Base-by-base conservation (phyloP, 1,140 invertebrate species). In the Aphis gossypii region DNA sequence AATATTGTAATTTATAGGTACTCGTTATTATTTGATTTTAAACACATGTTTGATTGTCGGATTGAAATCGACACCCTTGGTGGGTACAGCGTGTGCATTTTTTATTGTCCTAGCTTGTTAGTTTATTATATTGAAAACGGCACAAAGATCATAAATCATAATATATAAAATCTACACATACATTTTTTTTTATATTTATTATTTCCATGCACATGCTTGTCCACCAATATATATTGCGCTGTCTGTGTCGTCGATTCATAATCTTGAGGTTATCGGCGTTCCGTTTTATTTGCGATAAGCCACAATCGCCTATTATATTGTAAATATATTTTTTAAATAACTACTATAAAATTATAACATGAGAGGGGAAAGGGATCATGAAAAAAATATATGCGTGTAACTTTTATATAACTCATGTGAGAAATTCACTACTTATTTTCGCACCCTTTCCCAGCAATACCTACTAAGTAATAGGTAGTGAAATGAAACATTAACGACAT, bases 191-290 rank as follows among this genome's bases (percentile, higher is more conserved):
- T 88, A 23, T 38, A 23, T 20, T 23, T 88, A 38, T 88, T 88
- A 54, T 88, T 51, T 25, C 87, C 14, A 41, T 48, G 20, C 18
- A n/a, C 86, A 87, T 5, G 23, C 86, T n/a, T 30, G 86, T 48
- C 25, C 30, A 21, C 86, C 87, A 54, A 38, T 51, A 41, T 51
- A 41, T 86, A 86, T 86, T 48, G 21, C 8, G 20, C 6, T 83
- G 38, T 56, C 20, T 30, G 51, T 48, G 51, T 56, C 83, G 35
- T 83, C 76, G 44, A 46, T 25, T 41, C 87, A n/a, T 89, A 89
- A 89, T 89, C 87, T n/a, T 56, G 21, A 89, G 87, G 87, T 89
- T 89, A 89, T 89, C 87, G 48, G 21, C 51, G 87, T 51, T 89
- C 87, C 20, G 46, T 89, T 89, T 89, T 25, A 21, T 56, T 89